Base-by-base conservation (phyloP, 2,888 invertebrate species). In the Anthophora plumipes region DNA sequence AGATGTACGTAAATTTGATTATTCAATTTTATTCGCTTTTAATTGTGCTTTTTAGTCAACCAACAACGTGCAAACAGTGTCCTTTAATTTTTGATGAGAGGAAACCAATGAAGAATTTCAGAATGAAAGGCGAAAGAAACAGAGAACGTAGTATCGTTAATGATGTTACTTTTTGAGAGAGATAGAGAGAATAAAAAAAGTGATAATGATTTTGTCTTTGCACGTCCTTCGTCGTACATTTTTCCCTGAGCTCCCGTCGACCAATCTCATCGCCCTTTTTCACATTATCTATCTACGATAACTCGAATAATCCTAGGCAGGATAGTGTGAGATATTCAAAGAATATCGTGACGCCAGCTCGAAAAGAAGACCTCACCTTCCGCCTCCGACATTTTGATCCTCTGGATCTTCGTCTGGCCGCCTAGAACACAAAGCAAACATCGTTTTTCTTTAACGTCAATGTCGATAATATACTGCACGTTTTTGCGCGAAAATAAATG, bases 301-400 rank as follows among this genome's bases (percentile, higher is more conserved):
- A 81, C 68, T 41, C 80, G 50, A 82, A 72, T 76, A 80, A 80
- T 81, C 76, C 66, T 82, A 82, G 82, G 69, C 72, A 31, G 31
- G 31, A 31, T 31, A 31, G 31, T 31, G 31, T 77, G 64, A 63
- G 74, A 80, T 73, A 77, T 72, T 85, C 86, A 83, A 85, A 77
- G 72, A 80, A 85, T 75, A 70, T 73, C 77, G 80, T 83, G 71
- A 82, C 76, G 77, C 75, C 79, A 54, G 78, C 76, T 85, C 82
- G 77, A 71, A 82, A 86, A 84, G 73, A 43, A 78, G 84, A 81
- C 83, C 90, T 90, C 88, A 92, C 93, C 92, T 92, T 92, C 91
- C 85, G 85, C 83, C 88, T 89, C 91, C 89, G 93, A 93, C 93
- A 93, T 93, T 89, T 86, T 85, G 82, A 77, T 88, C 85, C 85